phyloP scores from a whole-genome alignment of 2,113 vertebrate species.

The Neolamprologus sp. region DNA sequence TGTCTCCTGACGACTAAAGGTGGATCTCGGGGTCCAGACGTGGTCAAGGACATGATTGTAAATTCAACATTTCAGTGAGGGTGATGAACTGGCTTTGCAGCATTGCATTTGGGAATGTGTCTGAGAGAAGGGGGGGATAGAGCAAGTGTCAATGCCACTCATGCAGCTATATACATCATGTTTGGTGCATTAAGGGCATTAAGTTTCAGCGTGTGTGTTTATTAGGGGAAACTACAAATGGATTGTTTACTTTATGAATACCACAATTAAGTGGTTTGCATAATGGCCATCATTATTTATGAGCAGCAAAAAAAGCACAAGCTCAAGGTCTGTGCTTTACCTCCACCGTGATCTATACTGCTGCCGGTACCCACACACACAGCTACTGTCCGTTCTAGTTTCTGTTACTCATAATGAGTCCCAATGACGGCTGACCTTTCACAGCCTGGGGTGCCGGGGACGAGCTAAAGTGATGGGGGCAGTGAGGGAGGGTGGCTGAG shows the following conservation, averaged over 20 bases:
- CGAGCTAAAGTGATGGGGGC: background rate
- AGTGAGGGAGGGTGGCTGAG: background rate
- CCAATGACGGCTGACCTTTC: conserved; percentile 69
- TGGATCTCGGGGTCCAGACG: conserved; percentile 18
- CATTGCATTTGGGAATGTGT: background rate
- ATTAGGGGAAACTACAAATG: background rate
- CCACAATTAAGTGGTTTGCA: background rate
- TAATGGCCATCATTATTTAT: background rate
- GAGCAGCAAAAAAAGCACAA: background rate
- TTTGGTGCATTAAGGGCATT: background rate
- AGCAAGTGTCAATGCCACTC: conserved; percentile 25
- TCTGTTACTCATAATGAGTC: conserved; percentile 58
- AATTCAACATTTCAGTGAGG: conserved; percentile 40
- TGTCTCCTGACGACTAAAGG: conserved; percentile 27
- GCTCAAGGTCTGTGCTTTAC: background rate
- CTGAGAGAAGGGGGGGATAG: background rate
- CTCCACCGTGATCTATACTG: background rate
- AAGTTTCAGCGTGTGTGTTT: background rate
- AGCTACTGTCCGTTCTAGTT: conserved; percentile 28
- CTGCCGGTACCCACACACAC: conserved; percentile 1
- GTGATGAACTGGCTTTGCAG: conserved; percentile 56
- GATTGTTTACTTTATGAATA: conserved; percentile 5
- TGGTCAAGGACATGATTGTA: conserved; percentile 54
- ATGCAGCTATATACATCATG: conserved; percentile 13
- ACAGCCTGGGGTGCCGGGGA: conserved; percentile 17